Evolutionary conservation across 2,797 vertebrate genomes (phyloP).

Genomic region (Alca torda): DNA sequence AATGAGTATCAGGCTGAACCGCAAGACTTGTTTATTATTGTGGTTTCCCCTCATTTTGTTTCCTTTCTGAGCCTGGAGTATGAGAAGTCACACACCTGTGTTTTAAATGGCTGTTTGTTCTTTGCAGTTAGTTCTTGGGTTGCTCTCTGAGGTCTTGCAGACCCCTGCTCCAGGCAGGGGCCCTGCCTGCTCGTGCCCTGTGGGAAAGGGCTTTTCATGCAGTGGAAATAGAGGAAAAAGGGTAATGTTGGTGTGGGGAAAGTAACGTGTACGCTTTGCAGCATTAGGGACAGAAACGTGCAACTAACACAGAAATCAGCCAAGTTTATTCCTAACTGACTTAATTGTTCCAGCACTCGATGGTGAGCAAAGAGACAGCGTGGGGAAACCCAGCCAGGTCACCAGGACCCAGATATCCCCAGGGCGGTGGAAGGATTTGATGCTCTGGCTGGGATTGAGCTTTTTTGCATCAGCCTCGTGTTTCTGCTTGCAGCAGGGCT

Average conservation of each 20-base stretch:
- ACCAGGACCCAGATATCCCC: background rate
- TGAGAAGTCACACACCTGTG: background rate
- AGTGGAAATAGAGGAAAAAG: background rate
- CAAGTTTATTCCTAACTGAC: background rate
- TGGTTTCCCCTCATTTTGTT: background rate
- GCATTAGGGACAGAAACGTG: background rate
- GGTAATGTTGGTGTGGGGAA: rapidly evolving
- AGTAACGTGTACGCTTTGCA: rapidly evolving
- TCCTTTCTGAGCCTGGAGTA: background rate
- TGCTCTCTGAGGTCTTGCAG: background rate
- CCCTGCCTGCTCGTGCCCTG: background rate
- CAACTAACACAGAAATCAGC: background rate
- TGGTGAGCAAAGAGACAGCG: rapidly evolving
- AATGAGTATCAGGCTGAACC: rapidly evolving
- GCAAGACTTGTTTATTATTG: background rate
- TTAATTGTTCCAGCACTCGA: background rate
- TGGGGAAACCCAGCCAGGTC: background rate
- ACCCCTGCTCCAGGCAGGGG: background rate
- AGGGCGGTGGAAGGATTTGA: background rate
- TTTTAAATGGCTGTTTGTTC: background rate
- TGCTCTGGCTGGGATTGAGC: rapidly evolving
- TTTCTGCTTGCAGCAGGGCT: background rate
- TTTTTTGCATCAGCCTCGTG: too few species aligned
- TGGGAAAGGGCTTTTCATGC: background rate
- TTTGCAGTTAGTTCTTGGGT: background rate